Conservation (phyloP, 2,113 vertebrate species). For the Cephalopholis sonnerati region DNA sequence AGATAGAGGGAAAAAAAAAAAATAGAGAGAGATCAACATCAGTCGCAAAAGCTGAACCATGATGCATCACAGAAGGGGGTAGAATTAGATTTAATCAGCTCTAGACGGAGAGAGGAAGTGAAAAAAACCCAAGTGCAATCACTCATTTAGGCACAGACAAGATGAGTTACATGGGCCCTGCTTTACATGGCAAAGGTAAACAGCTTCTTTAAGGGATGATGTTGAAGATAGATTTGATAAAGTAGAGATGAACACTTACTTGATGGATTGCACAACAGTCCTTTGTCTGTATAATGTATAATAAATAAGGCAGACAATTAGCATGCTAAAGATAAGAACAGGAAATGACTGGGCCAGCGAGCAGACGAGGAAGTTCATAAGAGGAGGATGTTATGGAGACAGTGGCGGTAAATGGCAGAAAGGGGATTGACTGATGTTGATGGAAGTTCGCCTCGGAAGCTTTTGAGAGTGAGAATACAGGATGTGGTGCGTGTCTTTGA, state of each 20-base stretch:
- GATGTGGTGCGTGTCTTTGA: not conserved
- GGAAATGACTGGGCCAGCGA: conserved; percentile 55
- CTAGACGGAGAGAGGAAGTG: conserved; percentile 15
- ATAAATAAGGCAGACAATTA: conserved; percentile 72
- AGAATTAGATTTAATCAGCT: conserved; percentile 58
- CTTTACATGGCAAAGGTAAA: conserved; percentile 43
- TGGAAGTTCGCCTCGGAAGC: conserved; percentile 6
- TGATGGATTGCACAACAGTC: conserved; percentile 47
- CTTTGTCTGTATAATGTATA: conserved; percentile 64
- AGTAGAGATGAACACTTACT: not conserved
- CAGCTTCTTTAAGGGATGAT: conserved; percentile 16
- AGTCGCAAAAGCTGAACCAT: conserved; percentile 34
- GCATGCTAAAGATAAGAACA: conserved; percentile 60
- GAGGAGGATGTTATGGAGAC: conserved; percentile 57
- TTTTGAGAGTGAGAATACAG: conserved; percentile 18
- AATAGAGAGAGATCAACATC: conserved; percentile 31
- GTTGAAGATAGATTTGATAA: conserved; percentile 15
- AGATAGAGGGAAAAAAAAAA: not conserved
- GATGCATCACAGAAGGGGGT: conserved; percentile 37
- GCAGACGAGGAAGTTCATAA: conserved; percentile 44
- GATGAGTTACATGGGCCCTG: conserved; percentile 21
- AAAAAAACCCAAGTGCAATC: conserved; percentile 36
- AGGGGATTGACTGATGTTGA: conserved; percentile 26
- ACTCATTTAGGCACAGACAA: conserved; percentile 25
- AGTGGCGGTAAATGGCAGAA: conserved; percentile 41